phyloP scores from a whole-genome alignment of 2,888 invertebrate species.

The Erebia epiphron region DNA sequence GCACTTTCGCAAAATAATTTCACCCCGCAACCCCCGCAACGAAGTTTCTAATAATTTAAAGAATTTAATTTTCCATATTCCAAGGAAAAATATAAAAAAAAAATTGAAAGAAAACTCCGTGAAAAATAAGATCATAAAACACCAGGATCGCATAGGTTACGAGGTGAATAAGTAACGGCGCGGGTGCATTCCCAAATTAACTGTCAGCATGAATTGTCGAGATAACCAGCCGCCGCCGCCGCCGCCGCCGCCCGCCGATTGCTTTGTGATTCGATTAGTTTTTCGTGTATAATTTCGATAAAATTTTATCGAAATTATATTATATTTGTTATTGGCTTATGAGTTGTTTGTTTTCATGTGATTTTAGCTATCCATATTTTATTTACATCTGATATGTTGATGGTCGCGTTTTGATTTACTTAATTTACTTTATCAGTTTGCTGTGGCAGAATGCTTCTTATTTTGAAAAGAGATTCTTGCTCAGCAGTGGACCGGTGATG shows the following conservation, averaged over 20 bases:
- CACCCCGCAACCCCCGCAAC: too few species aligned
- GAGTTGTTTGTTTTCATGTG: conserved; percentile 22
- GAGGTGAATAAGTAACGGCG: conserved; percentile 76
- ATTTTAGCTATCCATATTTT: conserved; percentile 11
- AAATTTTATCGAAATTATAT: conserved; percentile 48
- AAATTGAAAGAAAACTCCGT: conserved; percentile 11
- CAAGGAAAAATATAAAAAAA: conserved; percentile 3
- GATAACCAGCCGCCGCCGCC: conserved; percentile 49
- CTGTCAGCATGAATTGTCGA: conserved; percentile 75
- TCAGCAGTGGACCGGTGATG: too few species aligned
- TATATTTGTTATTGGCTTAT: conserved; percentile 29
- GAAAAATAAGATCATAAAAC: conserved; percentile 51
- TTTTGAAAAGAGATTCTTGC: too few species aligned
- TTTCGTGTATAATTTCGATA: too few species aligned
- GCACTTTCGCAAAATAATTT: neutral
- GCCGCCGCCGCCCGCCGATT: conserved; percentile 59
- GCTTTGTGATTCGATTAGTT: conserved; percentile 77
- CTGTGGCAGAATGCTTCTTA: too few species aligned
- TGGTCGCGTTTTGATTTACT: too few species aligned
- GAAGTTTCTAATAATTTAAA: too few species aligned
- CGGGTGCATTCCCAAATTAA: conserved; percentile 78
- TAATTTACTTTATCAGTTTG: too few species aligned
- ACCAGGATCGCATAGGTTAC: conserved; percentile 70
- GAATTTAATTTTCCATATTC: neutral
- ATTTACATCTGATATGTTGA: neutral